Evolutionary conservation across 2,888 invertebrate genomes (phyloP), one percentile per base, ranked within the genome.

Genomic region (Coenonympha glycerion): DNA sequence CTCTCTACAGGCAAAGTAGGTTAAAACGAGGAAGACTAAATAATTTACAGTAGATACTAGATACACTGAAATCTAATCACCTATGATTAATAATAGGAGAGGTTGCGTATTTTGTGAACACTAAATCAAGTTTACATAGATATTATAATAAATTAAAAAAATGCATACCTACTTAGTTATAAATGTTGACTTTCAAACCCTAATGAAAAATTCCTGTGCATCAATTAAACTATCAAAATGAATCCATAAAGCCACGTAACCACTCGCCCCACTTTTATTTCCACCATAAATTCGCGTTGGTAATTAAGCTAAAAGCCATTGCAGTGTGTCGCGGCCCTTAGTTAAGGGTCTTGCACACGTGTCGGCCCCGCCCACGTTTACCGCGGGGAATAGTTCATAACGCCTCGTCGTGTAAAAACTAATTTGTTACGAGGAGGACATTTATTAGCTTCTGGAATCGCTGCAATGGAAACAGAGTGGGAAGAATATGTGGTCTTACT

Each of bases 311-410:
- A 68, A 74, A 75, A 68, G 66, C 77, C 76, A 69, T 54, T 45
- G 22, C 80, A 73, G 76, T 81, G 83, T 80, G 71, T 52, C 50
- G 49, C 69, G 66, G 69, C 78, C 82, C 78, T 84, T 78, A 82
- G 59, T 65, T 76, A 77, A 84, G 79, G 83, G 82, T 73, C 69
- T 76, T 57, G 69, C 78, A 80, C 76, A 81, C 75, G 66, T 66
- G 67, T 62, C 69, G 64, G 70, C 53, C 52, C 47, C 52, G 52
- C 52, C 52, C 37, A 44, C 53, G 47, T 26, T 41, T 21, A 53
- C 53, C 53, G 49, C 53, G 50, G 53, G 53, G 53, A 53, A 49
- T 3, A 24, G 16, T 11, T 28, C 15, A 33, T 34, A 49, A 49
- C 49, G 42, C 49, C 49, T 49, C 36, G 36, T 15, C 9, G 36